Evolutionary conservation across 2,113 vertebrate genomes (phyloP).

Genomic region (Terrapene triunguis): DNA sequence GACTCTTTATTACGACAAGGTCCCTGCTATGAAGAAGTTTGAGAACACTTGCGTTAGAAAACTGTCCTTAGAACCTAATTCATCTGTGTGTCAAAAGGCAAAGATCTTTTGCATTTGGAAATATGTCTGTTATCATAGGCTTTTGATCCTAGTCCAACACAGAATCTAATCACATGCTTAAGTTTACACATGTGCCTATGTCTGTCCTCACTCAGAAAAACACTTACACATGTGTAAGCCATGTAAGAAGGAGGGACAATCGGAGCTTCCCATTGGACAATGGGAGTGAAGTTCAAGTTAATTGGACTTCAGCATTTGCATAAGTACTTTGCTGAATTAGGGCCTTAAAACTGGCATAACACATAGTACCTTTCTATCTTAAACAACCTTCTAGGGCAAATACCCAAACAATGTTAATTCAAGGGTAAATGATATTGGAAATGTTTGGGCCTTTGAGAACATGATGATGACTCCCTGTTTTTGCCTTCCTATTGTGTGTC

Average conservation of each 20-base stretch:
- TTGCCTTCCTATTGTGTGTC: neutral
- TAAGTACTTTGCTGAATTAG: neutral
- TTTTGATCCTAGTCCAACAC: neutral
- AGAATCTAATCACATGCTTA: neutral
- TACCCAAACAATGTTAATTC: neutral
- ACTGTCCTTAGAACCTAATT: neutral
- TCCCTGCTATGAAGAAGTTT: neutral
- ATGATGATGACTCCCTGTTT: rapidly evolving
- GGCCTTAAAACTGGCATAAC: neutral
- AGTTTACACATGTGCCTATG: neutral
- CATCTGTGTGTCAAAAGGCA: neutral
- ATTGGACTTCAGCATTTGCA: rapidly evolving
- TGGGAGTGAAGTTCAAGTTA: neutral
- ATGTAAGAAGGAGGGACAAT: neutral
- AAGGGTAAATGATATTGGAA: neutral
- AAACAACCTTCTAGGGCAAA: neutral
- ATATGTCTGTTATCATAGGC: neutral
- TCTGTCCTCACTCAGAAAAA: rapidly evolving
- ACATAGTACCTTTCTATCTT: neutral
- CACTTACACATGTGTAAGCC: neutral
- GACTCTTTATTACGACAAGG: neutral
- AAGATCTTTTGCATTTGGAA: neutral
- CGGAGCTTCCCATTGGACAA: neutral
- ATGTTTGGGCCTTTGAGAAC: neutral
- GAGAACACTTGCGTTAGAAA: neutral